Base-by-base conservation (phyloP, 2,888 invertebrate species). In the Cepaea hortensis region DNA sequence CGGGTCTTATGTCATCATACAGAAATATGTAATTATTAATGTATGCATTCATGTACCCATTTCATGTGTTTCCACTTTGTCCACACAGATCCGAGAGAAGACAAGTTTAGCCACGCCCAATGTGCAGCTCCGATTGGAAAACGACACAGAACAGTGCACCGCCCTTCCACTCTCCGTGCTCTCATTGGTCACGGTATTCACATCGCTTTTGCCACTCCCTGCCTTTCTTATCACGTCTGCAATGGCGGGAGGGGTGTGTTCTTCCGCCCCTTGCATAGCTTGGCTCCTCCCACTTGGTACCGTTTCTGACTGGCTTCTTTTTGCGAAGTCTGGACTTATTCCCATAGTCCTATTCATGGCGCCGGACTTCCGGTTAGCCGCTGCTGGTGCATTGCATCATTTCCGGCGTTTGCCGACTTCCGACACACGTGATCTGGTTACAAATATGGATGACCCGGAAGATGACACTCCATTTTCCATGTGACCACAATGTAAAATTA, bases 401-500 rank as follows among this genome's bases (percentile, higher is more conserved):
- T 88, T 89, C 87, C 88, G 88, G 65, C 88, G 89, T 23, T 72
- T 88, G 73, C 89, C 89, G 9, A 87, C 88, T 7, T 87, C 87
- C 23, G 89, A 89, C 77, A 89, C 89, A 70, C 87, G 88, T 13
- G 89, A 89, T 61, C 85, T 89, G 11, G 89, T 89, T n/a, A 81
- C 83, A 15, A 85, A 72, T 20, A 87, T 88, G 70, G 84, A 85
- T 15, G 87, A 84, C 23, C 85, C 86, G 11, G 85, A 83, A 68
- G 87, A 88, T 7, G 89, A 89, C 73, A 82, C 81, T 5, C 87
- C 88, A 3, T 88, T 88, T 48, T 87, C 87, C 18, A 87, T 82
- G 82, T 82, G 48, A 70, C 7, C 15, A 72, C n/a, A 70, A 48
- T 70, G 70, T 20, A 3, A 46, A 75, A 75, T 23, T 18, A 68